Percentiles rank a stretch among this genome's conserved stretches.
These are phyloP conservation scores for Palythoa grandis DNA, from an alignment of 92 coral and sea anemone genomes.

Conservation along the genomic window DNA sequence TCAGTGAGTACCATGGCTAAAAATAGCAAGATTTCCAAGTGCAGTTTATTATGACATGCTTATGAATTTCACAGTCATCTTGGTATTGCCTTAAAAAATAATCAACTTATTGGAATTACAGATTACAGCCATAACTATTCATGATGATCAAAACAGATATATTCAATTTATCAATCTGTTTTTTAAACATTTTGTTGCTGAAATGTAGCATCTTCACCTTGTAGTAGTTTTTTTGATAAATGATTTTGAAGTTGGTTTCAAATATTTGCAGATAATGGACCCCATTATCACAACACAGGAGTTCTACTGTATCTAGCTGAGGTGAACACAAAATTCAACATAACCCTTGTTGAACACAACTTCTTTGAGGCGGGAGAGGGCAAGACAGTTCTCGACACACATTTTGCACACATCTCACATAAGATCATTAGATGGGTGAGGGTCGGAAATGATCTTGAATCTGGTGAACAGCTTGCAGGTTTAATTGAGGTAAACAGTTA, in stretches of 20 bases:
- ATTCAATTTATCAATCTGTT: neutral
- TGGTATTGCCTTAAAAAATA: neutral
- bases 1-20: no score
- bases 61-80: neutral
- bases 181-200: neutral
- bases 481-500: neutral
- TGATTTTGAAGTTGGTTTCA: neutral
- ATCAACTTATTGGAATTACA: neutral
- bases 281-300: neutral
- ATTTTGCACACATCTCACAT: slow-evolving; percentile 7
- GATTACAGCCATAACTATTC: neutral
- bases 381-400: neutral
- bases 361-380: neutral
- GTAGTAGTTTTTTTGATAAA: neutral
- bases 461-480: slow-evolving; percentile 12
- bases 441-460: slow-evolving; percentile 15
- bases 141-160: neutral
- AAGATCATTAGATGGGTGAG: slow-evolving; percentile 17
- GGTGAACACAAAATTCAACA: neutral
- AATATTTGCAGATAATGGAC: slow-evolving; percentile 27
- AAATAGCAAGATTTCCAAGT: neutral
- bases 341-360: neutral
- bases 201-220: neutral
- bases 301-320: neutral
- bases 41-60: neutral